Percentiles rank a stretch among this genome's conserved stretches.
These are phyloP conservation scores for Peromyscus leucopus DNA, from an alignment of 2,113 vertebrate genomes.

Conservation along the genomic window DNA sequence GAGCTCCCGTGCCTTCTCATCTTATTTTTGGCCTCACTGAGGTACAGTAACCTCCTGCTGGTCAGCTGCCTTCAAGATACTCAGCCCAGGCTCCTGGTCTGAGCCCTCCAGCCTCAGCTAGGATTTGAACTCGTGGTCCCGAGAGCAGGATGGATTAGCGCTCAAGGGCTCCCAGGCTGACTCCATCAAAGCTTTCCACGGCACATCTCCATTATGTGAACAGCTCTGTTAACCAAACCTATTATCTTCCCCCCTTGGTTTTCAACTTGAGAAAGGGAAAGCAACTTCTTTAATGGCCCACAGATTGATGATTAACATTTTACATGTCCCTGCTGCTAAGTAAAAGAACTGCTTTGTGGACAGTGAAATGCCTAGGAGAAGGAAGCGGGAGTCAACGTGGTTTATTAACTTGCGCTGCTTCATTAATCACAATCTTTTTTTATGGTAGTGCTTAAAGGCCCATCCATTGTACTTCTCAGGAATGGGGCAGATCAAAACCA, in stretches of 20 bases:
- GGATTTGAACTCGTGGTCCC: conserved; percentile 84
- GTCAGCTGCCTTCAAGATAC: conserved; percentile 52
- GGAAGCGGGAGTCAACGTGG: conserved; percentile 87
- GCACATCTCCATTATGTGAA: conserved; percentile 87
- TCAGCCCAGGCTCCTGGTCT: conserved; percentile 54
- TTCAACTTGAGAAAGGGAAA: conserved; percentile 90
- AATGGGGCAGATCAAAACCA: conserved; percentile 88
- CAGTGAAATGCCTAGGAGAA: conserved; percentile 88
- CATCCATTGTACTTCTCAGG: conserved; percentile 86
- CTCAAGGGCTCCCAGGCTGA: conserved; percentile 83
- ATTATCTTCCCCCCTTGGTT: conserved; percentile 89
- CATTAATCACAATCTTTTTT: conserved; percentile 91
- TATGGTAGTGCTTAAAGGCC: conserved; percentile 88
- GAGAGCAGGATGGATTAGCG: conserved; percentile 82
- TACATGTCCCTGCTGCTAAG: conserved; percentile 89
- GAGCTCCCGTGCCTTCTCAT: not conserved
- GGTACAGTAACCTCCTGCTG: conserved; percentile 39
- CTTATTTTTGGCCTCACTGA: conserved; percentile 68
- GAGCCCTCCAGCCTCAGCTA: conserved; percentile 64
- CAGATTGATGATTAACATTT: conserved; percentile 92
- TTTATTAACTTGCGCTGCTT: conserved; percentile 89
- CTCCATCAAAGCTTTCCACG: conserved; percentile 84
- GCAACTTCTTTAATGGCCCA: conserved; percentile 90
- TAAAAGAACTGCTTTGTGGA: conserved; percentile 90
- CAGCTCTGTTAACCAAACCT: conserved; percentile 90